phyloP scores from a whole-genome alignment of 1,140 invertebrate species.

The Orussus abietinus region DNA sequence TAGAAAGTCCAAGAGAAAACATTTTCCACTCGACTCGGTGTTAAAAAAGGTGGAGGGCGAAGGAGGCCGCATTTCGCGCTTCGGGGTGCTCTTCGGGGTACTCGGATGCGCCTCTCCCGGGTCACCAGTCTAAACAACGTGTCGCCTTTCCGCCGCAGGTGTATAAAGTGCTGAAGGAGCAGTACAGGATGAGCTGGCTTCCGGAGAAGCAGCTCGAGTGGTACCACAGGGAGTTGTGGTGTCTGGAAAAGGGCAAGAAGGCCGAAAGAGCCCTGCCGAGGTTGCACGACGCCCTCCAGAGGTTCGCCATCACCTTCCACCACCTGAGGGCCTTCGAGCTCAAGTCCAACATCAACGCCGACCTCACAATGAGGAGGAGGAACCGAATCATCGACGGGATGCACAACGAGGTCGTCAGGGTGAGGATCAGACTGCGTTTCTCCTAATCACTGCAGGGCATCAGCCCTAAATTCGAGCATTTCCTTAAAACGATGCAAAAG shows the following conservation, averaged over 20 bases:
- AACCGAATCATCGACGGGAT: conserved; percentile 42
- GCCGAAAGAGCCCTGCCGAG: conserved; percentile 42
- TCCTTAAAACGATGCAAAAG: too few species aligned
- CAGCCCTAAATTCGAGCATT: too few species aligned
- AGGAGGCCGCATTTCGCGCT: not conserved
- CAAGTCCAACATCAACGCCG: conserved; percentile 36
- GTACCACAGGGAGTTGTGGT: conserved; percentile 44
- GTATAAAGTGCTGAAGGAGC: conserved; percentile 43
- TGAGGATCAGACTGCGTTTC: too few species aligned
- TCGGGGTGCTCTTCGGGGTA: too few species aligned
- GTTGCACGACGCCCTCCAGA: conserved; percentile 46
- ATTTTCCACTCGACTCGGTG: too few species aligned
- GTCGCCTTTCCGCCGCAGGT: conserved; percentile 37
- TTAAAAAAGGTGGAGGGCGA: too few species aligned
- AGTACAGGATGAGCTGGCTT: conserved; percentile 49
- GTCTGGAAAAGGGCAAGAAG: conserved; percentile 47
- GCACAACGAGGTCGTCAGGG: conserved; percentile 42
- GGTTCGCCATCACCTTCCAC: conserved; percentile 50
- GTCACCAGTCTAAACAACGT: conserved; percentile 27
- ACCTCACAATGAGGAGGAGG: conserved; percentile 29
- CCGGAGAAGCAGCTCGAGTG: conserved; percentile 46
- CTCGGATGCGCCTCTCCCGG: too few species aligned
- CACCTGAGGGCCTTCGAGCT: conserved; percentile 34
- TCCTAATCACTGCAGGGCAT: too few species aligned
- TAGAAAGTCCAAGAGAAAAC: too few species aligned